Evolutionary conservation across 1,140 invertebrate species (phyloP), one percentile per base, ranked within the genome.

Genomic region (Thalassaphorura encarpata): DNA sequence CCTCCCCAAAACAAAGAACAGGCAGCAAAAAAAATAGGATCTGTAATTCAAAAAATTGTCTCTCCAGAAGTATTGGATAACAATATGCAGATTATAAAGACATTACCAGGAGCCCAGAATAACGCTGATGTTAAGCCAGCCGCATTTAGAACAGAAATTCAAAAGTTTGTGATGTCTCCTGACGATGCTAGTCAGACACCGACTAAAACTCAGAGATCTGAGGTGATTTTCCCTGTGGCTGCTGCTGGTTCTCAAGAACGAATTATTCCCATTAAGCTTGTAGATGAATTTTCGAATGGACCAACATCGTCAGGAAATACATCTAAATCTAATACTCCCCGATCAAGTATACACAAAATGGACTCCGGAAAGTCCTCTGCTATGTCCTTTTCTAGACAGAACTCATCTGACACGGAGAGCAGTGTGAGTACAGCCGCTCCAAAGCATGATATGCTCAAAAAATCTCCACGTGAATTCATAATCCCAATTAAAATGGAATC

Each of bases 401-500:
- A 84, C 52, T 83, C 63, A 13, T 63, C 81, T 2, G 82, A 84
- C 57, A 78, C 78, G 0, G 80, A 82, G 36, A 56, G 52, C 26
- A 56, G 53, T 29, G 46, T 58, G n/a, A n/a, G n/a, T n/a, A 54
- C 55, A n/a, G 24, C 56, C 15, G 50, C 53, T 24, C 41, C 43
- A 26, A 36, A 49, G 50, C 77, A 73, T 29, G 80, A 89, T 68
- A 83, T 85, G 1, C 89, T 89, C 61, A 82, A 84, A 65, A 91
- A 91, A 72, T 87, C 84, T 51, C 85, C 87, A 11, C 74, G 88
- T 18, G 89, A 92, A 72, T 89, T 88, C 64, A 89, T 92, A 66
- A 91, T 92, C 72, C 89, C 89, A 1, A 91, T 92, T 65, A 84
- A 86, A 16, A 81, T 91, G 40, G 89, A 91, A 73, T 87, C 86